Evolutionary conservation across 2,888 invertebrate genomes (phyloP).

Genomic region (Cryptus armator): DNA sequence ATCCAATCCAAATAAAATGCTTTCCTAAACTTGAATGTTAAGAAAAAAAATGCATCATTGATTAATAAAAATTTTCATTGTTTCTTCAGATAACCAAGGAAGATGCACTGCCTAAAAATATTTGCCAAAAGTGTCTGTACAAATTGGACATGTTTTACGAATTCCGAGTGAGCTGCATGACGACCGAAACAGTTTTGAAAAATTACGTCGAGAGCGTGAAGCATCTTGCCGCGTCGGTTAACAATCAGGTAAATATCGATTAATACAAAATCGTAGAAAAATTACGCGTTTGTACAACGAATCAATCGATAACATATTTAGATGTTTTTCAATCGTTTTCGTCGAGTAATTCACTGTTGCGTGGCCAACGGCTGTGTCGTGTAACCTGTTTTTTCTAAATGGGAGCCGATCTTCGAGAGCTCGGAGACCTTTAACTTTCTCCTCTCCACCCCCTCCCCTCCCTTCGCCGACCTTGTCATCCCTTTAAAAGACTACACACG

Average conservation of each 20-base stretch:
- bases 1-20: neutral
- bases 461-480: slow-evolving; percentile 52
- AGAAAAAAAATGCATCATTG: neutral
- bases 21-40: neutral
- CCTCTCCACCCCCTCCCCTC: neutral
- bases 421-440: slow-evolving; percentile 40
- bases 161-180: slow-evolving; percentile 89
- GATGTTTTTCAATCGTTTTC: neutral
- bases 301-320: neutral
- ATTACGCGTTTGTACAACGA: neutral
- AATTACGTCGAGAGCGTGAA: slow-evolving; percentile 90
- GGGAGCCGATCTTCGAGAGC: slow-evolving; percentile 13
- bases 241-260: slow-evolving; percentile 87
- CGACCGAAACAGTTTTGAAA: slow-evolving; percentile 89
- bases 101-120: slow-evolving; percentile 90
- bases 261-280: neutral
- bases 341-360: neutral
- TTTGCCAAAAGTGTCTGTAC: slow-evolving; percentile 89
- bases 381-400: neutral
- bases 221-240: slow-evolving; percentile 89
- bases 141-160: slow-evolving; percentile 90
- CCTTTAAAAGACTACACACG: slow-evolving; percentile 46
- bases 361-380: neutral
- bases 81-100: slow-evolving; percentile 89
- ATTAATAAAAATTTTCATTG: neutral